Conservation (phyloP, 2,113 vertebrate genomes). For the Oxygymnocypris stewartii region DNA sequence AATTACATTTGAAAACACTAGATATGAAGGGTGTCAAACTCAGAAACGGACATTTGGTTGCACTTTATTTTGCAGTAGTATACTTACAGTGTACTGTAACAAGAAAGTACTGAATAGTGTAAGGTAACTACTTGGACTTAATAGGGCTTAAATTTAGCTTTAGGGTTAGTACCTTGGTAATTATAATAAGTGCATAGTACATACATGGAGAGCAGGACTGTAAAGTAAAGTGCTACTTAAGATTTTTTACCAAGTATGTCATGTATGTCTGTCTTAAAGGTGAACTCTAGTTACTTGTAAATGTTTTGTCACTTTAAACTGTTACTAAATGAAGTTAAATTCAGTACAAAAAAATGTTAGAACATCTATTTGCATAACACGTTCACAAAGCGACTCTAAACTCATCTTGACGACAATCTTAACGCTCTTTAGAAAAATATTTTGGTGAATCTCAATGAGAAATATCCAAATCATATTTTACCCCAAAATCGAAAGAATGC, state of each 20-base stretch:
- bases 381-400: background rate
- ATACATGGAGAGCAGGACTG: background rate
- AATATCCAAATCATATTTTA: slow-evolving; percentile 1
- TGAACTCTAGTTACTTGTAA: background rate
- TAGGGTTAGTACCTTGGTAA: background rate
- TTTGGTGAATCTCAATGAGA: background rate
- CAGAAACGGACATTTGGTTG: background rate
- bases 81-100: background rate
- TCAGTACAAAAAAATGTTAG: background rate
- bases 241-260: background rate
- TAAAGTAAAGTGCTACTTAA: background rate
- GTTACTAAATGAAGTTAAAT: background rate
- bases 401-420: background rate
- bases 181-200: background rate
- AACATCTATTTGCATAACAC: background rate
- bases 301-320: background rate
- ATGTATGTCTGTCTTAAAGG: background rate
- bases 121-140: background rate
- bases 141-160: background rate
- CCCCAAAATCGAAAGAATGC: background rate
- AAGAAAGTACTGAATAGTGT: background rate
- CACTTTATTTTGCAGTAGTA: slow-evolving; percentile 5
- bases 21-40: background rate
- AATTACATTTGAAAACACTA: background rate
- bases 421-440: background rate